Percentiles rank a stretch among this genome's conserved stretches.
Conservation (phyloP, 2,888 invertebrate genomes). For the Himalopsyche anomala region DNA sequence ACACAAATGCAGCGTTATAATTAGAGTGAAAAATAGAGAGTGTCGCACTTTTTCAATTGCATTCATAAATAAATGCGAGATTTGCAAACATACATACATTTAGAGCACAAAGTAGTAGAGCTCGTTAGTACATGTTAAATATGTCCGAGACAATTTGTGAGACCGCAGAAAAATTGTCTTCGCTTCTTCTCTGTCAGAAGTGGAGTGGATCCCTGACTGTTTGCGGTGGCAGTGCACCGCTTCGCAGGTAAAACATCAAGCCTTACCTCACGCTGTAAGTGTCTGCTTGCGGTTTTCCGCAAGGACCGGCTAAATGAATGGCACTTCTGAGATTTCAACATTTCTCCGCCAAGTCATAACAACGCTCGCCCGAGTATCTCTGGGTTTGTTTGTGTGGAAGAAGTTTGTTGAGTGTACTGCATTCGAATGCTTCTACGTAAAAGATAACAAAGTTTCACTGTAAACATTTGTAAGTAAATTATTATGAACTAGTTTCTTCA, state of each 20-base stretch:
- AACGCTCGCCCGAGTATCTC: neutral
- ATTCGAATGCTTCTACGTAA: no score
- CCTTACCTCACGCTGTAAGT: constrained; percentile 4
- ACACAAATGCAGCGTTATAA: no score
- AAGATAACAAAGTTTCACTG: no score
- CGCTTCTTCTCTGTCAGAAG: neutral
- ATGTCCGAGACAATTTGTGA: constrained; percentile 2
- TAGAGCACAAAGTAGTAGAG: neutral
- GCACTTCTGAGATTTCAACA: constrained; percentile 13
- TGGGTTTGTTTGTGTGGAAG: no score
- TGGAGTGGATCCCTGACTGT: neutral
- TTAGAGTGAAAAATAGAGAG: no score
- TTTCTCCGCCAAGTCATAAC: neutral
- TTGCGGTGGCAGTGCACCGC: neutral
- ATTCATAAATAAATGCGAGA: no score
- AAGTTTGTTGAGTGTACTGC: no score
- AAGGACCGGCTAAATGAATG: constrained; percentile 30
- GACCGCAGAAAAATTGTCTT: neutral
- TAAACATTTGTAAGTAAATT: no score
- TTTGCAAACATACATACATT: no score
- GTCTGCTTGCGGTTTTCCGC: neutral
- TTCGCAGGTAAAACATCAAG: neutral
- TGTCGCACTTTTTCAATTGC: no score
- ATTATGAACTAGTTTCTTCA: no score
- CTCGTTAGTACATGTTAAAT: neutral